These are phyloP conservation scores for Alectura lathami DNA, from an alignment of 2,113 vertebrate species.

Conservation along the genomic window DNA sequence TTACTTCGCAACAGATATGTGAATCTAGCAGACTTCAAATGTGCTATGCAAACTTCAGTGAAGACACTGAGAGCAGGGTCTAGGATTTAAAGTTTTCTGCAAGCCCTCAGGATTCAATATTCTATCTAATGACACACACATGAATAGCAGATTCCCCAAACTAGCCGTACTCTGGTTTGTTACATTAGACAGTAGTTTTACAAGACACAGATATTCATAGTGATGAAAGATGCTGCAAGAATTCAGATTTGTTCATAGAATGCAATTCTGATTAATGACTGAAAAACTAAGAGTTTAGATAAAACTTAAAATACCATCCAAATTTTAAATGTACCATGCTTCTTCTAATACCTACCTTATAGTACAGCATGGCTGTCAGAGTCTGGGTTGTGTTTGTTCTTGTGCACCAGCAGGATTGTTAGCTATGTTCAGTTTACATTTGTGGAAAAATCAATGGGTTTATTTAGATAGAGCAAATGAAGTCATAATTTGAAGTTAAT, in stretches of 20 bases:
- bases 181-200: neutral
- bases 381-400: neutral
- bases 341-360: neutral
- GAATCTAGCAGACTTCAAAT: neutral
- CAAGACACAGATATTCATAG: neutral
- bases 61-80: neutral
- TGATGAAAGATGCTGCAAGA: neutral
- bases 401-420: neutral
- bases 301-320: neutral
- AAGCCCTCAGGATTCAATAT: neutral
- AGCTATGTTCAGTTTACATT: neutral
- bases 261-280: neutral
- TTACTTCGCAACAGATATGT: neutral
- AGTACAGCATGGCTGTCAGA: neutral
- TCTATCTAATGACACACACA: neutral
- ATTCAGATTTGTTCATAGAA: neutral
- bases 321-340: neutral
- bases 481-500: constrained; percentile 4
- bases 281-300: neutral
- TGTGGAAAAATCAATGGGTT: constrained; percentile 5
- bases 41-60: neutral
- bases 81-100: neutral
- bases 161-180: neutral
- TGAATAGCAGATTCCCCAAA: neutral
- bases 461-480: constrained; percentile 11